These are phyloP conservation scores for Acleris literana DNA, from an alignment of 2,888 invertebrate species.

Conservation along the genomic window DNA sequence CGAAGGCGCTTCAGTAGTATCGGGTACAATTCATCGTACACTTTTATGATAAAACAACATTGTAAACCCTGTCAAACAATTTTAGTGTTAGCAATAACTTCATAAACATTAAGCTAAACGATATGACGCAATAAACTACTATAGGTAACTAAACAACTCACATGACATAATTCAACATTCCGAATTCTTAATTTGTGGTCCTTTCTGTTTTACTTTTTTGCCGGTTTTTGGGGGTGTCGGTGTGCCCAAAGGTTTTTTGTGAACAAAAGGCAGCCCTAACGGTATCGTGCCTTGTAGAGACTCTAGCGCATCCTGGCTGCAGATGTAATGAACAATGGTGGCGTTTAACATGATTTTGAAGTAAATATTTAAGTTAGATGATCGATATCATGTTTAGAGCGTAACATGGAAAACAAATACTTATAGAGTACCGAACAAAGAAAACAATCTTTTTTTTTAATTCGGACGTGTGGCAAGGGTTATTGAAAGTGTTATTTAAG, in stretches of 20 bases:
- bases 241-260: constrained; percentile 36
- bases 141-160: constrained; percentile 25
- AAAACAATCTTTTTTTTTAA: neutral
- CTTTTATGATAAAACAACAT: constrained; percentile 11
- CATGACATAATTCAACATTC: constrained; percentile 71
- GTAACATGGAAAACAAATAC: neutral
- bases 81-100: no score
- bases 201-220: constrained; percentile 79
- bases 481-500: no score
- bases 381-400: constrained; percentile 3
- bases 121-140: constrained; percentile 21
- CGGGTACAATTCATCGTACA: neutral
- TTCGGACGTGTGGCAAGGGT: no score
- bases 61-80: neutral
- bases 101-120: neutral
- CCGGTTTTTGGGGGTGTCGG: constrained; percentile 46
- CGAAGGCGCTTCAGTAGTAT: neutral
- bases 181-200: constrained; percentile 77
- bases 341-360: constrained; percentile 27
- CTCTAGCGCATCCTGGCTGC: constrained; percentile 47
- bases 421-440: neutral
- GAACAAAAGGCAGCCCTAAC: constrained; percentile 76
- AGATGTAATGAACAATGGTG: constrained; percentile 42
- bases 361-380: constrained; percentile 14
- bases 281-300: constrained; percentile 58